These are phyloP conservation scores for Meghimatium bilineatum DNA, from an alignment of 2,888 invertebrate species.

Conservation along the genomic window DNA sequence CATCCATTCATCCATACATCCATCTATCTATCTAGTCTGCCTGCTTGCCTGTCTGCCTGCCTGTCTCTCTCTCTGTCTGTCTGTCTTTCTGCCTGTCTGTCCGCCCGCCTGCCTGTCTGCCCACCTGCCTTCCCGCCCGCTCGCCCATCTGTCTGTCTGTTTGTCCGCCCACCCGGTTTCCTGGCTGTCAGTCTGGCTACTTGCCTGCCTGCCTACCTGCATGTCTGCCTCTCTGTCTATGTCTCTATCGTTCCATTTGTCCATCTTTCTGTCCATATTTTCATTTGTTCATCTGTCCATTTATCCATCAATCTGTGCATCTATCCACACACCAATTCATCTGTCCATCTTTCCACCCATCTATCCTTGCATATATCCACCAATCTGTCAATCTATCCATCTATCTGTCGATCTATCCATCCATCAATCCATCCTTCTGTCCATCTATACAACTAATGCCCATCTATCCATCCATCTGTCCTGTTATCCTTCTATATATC, in stretches of 20 bases:
- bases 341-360: neutral
- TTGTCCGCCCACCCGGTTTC: no score
- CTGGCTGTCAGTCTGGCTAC: neutral
- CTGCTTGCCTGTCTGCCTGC: no score
- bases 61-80: neutral
- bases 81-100: conserved; percentile 1
- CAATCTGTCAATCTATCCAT: neutral
- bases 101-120: no score
- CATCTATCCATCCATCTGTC: neutral
- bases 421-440: neutral
- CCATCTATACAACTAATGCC: no score
- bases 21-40: no score
- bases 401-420: neutral
- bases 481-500: no score
- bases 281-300: neutral
- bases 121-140: neutral
- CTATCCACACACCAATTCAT: neutral
- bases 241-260: neutral
- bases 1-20: neutral
- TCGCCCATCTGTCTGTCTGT: neutral
- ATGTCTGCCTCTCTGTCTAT: neutral
- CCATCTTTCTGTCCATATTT: neutral
- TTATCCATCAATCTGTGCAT: neutral
- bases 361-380: neutral
- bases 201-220: neutral